A percentile compares a stretch with the other conserved stretches of the same genome.
Evolutionary conservation across 2,113 vertebrate genomes (phyloP).

Genomic region (Mellivora capensis): DNA sequence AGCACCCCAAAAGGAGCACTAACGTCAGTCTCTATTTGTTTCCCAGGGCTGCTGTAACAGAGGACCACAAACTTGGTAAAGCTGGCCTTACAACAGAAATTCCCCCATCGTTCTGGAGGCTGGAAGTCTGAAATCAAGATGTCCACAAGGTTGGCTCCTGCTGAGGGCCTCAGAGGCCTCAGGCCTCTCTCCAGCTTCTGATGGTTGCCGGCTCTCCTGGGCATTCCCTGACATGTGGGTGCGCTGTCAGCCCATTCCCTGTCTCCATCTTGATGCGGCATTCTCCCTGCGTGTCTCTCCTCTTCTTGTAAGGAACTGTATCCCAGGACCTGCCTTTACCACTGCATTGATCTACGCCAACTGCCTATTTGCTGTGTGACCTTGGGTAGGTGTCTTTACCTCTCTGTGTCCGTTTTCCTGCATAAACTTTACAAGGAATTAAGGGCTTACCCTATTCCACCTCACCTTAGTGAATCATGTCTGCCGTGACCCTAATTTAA

Average conservation of each 20-base stretch:
- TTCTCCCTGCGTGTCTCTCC: not conserved
- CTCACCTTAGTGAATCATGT: not conserved
- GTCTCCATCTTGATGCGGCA: fast-evolving
- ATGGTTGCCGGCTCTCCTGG: not conserved
- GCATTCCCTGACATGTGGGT: not conserved
- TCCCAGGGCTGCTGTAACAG: not conserved
- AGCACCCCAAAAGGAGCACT: not conserved
- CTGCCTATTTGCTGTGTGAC: not conserved
- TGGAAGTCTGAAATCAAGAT: not conserved
- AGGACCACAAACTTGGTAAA: not conserved
- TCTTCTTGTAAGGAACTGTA: not conserved
- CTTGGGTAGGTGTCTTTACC: not conserved
- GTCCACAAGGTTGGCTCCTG: not conserved
- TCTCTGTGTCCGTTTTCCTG: not conserved
- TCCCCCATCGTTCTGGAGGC: not conserved
- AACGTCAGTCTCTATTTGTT: not conserved
- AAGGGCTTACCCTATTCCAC: not conserved
- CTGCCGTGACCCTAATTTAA: not conserved
- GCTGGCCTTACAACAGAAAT: not conserved
- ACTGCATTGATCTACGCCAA: not conserved
- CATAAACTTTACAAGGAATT: not conserved
- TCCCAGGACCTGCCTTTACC: not conserved
- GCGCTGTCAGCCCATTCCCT: not conserved
- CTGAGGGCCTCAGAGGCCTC: not conserved
- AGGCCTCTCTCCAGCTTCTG: not conserved